Conservation (phyloP, 2,888 invertebrate genomes). For the Belgica antarctica region DNA sequence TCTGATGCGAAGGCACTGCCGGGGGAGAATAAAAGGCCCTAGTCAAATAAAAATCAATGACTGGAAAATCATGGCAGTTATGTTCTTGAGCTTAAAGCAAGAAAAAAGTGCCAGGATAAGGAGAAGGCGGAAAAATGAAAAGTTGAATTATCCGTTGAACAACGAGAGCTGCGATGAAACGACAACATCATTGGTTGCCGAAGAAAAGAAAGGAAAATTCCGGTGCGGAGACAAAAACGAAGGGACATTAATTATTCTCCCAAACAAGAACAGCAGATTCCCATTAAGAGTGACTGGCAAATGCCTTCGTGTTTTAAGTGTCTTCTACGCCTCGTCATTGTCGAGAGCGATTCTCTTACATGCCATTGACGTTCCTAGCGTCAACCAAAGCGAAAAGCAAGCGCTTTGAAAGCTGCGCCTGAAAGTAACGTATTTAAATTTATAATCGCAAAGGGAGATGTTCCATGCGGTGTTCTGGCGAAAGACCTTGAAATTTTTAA, state of each 20-base stretch:
- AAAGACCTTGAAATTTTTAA: too few species aligned
- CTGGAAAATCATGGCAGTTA: slow-evolving; percentile 41
- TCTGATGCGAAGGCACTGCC: background rate
- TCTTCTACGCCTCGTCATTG: slow-evolving; percentile 35
- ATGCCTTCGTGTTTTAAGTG: slow-evolving; percentile 42
- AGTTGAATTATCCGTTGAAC: background rate
- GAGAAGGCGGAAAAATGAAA: slow-evolving; percentile 11
- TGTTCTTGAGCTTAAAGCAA: background rate
- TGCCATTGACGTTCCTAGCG: too few species aligned
- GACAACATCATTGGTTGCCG: slow-evolving; percentile 5
- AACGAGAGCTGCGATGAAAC: background rate
- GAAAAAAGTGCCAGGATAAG: background rate
- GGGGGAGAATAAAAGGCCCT: slow-evolving; percentile 5
- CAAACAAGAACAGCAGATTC: slow-evolving; percentile 44
- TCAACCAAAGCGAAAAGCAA: background rate
- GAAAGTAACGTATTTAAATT: too few species aligned
- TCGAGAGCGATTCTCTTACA: slow-evolving; percentile 1
- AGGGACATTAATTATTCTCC: slow-evolving; percentile 43
- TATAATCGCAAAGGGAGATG: too few species aligned
- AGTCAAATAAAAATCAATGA: slow-evolving; percentile 40
- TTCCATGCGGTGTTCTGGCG: too few species aligned
- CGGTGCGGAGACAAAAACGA: slow-evolving; percentile 23
- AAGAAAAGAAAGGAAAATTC: slow-evolving; percentile 17
- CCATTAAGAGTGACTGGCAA: slow-evolving; percentile 42
- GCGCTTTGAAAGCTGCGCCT: too few species aligned